Percentiles rank a stretch among this genome's conserved stretches.
Conservation (phyloP, 2,888 invertebrate genomes). For the Cecidostiba fungosa region DNA sequence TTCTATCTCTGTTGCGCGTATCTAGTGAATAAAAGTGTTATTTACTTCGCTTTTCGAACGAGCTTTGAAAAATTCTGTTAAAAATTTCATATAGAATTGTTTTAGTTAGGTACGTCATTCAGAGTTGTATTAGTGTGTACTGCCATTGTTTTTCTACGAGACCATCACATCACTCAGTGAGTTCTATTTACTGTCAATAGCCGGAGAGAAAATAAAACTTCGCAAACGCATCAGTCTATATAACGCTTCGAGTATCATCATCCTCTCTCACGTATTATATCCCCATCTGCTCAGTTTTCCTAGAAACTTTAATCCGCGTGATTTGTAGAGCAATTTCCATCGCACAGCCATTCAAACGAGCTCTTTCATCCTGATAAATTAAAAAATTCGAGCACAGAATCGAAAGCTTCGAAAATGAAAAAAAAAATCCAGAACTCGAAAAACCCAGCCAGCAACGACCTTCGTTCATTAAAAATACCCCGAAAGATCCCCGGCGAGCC, state of each 20-base stretch:
- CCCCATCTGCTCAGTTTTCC: neutral
- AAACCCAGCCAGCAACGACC: slow-evolving; percentile 9
- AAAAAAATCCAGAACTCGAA: neutral
- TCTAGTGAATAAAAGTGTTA: too few species aligned
- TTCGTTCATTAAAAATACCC: slow-evolving; percentile 44
- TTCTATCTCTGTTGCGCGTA: neutral
- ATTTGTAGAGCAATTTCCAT: neutral
- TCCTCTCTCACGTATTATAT: neutral
- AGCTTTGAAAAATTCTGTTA: neutral
- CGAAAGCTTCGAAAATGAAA: neutral
- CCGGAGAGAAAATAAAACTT: neutral
- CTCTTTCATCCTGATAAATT: neutral
- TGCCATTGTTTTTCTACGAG: neutral
- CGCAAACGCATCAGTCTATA: neutral
- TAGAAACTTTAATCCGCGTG: neutral
- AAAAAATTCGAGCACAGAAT: neutral
- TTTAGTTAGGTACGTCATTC: too few species aligned
- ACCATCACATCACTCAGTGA: neutral
- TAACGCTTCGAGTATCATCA: neutral
- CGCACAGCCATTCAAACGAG: neutral
- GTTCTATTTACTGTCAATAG: neutral
- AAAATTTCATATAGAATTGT: neutral
- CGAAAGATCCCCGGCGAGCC: neutral
- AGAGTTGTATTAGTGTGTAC: too few species aligned
- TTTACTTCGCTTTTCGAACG: neutral